Evolutionary conservation across 2,797 vertebrate genomes (phyloP).

Genomic region (Cyprinella venusta): DNA sequence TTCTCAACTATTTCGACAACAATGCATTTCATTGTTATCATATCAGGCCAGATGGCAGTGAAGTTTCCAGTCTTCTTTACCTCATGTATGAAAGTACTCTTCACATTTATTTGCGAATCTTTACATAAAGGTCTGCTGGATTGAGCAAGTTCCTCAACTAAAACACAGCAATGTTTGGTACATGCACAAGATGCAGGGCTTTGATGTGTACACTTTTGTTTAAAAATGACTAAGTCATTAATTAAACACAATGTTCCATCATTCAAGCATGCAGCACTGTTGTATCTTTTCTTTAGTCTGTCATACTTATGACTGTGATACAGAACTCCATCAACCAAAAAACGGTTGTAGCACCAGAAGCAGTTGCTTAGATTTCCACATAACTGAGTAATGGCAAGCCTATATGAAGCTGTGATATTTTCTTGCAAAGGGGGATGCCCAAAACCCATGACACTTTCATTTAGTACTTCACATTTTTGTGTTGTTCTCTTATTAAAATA

Average conservation of each 20-base stretch:
- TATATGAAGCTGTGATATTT: slow-evolving; percentile 22
- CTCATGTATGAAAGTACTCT: slow-evolving; percentile 44
- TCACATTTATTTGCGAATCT: slow-evolving; percentile 51
- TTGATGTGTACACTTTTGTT: slow-evolving; percentile 32
- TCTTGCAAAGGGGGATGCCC: slow-evolving; percentile 37
- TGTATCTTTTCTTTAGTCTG: background rate
- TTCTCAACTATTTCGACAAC: background rate
- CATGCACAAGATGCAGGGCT: slow-evolving; percentile 41
- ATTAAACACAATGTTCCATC: background rate
- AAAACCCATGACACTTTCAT: slow-evolving; percentile 45
- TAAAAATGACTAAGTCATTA: slow-evolving; percentile 32
- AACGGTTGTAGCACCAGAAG: slow-evolving; percentile 45
- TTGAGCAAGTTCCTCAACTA: slow-evolving; percentile 51
- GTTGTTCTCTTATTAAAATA: slow-evolving; percentile 28
- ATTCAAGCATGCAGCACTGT: background rate
- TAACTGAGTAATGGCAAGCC: slow-evolving; percentile 53
- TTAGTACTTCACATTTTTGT: slow-evolving; percentile 42
- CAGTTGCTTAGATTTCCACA: too few relatives aligned
- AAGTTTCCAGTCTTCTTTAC: slow-evolving; percentile 42
- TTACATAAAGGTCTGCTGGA: slow-evolving; percentile 54
- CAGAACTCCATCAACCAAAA: slow-evolving; percentile 29
- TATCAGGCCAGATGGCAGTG: slow-evolving; percentile 49
- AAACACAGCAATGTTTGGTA: slow-evolving; percentile 42
- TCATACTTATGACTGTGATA: background rate
- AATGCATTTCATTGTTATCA: slow-evolving; percentile 45